Percentiles rank a stretch among this genome's conserved stretches.
Conservation (phyloP, 2,113 vertebrate genomes). For the Psephotus haematonotus region DNA sequence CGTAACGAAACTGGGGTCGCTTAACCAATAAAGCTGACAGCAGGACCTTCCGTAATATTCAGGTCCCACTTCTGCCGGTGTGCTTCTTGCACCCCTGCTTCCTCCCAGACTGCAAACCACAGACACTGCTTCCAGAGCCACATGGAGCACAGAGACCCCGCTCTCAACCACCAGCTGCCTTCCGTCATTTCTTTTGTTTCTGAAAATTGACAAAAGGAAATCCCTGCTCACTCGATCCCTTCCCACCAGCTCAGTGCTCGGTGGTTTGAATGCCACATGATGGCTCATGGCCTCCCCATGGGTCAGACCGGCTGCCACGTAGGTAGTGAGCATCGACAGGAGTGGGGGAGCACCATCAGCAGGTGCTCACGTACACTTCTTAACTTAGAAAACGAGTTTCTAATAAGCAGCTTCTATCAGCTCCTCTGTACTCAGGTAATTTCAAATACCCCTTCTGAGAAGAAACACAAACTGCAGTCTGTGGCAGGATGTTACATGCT, state of each 20-base stretch:
- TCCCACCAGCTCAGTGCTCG: neutral
- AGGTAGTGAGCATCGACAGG: neutral
- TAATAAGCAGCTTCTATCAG: neutral
- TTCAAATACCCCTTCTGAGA: neutral
- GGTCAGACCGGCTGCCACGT: neutral
- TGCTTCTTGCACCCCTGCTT: neutral
- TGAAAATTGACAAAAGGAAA: neutral
- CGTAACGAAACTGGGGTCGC: fast-evolving
- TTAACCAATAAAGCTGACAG: neutral
- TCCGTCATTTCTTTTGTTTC: neutral
- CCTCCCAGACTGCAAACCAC: neutral
- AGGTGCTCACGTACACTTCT: neutral
- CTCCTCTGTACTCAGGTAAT: neutral
- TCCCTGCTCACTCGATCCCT: neutral
- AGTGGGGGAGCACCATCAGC: neutral
- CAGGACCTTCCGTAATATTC: neutral
- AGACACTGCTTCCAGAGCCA: neutral
- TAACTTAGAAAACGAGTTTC: neutral
- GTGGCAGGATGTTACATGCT: neutral
- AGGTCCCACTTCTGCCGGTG: fast-evolving
- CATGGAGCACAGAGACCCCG: fast-evolving
- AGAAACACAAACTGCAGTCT: neutral
- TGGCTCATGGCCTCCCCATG: fast-evolving
- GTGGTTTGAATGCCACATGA: fast-evolving
- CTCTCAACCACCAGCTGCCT: neutral